Conservation (phyloP, 2,797 vertebrate genomes). For the Psittacula derbiana region DNA sequence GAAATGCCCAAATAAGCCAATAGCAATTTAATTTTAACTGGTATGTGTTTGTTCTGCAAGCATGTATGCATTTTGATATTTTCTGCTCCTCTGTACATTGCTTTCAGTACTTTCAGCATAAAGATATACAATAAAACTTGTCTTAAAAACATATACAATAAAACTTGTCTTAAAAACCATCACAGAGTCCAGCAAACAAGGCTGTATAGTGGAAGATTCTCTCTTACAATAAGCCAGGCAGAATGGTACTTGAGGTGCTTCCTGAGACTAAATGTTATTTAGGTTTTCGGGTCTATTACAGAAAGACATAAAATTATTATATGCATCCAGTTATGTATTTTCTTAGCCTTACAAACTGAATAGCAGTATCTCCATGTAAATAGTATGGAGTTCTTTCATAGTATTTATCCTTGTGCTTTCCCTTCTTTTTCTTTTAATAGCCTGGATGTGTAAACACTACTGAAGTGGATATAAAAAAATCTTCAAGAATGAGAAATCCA, state of each 20-base stretch:
- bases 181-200: neutral
- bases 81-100: neutral
- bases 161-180: neutral
- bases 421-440: constrained; percentile 74
- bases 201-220: neutral
- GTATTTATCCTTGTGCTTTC: neutral
- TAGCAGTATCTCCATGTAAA: neutral
- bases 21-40: neutral
- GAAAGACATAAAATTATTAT: neutral
- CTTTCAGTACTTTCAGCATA: neutral
- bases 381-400: neutral
- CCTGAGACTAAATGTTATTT: neutral
- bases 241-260: neutral
- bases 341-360: neutral
- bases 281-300: neutral
- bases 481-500: constrained; percentile 97
- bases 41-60: neutral
- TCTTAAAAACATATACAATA: neutral
- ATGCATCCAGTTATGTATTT: neutral
- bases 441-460: constrained; percentile 98
- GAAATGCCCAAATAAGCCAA: neutral
- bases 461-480: constrained; percentile 98
- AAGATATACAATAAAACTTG: neutral
- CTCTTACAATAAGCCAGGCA: neutral
- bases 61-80: neutral